Base-by-base conservation (phyloP, 2,113 vertebrate species). In the Pelecanoides urinatrix region DNA sequence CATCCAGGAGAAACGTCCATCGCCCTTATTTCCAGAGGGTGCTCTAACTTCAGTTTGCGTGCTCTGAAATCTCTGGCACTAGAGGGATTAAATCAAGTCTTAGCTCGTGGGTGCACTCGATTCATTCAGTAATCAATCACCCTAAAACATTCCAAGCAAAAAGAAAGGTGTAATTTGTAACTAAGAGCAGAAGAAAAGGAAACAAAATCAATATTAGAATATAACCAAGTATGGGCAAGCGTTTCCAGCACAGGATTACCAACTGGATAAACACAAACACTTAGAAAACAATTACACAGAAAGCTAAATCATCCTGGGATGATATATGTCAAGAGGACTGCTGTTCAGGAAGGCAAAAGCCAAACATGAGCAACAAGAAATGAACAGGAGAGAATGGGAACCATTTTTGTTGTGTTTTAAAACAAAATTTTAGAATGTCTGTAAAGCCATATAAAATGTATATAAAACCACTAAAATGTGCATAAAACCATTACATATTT, bases 121-220 rank as follows among this genome's bases (percentile, higher is more conserved):
- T 95, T 94, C 34, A 19, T 96, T 78, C 65, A 85, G 67, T n/a
- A 72, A 97, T 88, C 88, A 95, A 97, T 95, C 73, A 98, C 56
- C 55, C 79, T 76, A 93, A 96, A 96, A 85, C 66, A 90, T 76
- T 84, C 45, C 88, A 89, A 97, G 67, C 11, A 74, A 91, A 89
- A 73, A 88, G 23, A 76, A 92, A 9, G 10, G 23, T 86, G 20
- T 79, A 91, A 95, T 94, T 96, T 94, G 80, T 92, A 96, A 87
- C 66, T 95, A 92, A 81, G 77, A 49, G 21, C 75, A 96, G 55
- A 96, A 88, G 29, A 88, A 94, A 95, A 92, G 29, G 68, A 95
- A 94, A 89, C 71, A 79, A 93, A 97, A 95, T 97, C 63, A 80
- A 95, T 97, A 84, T 52, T 30, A 93, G 36, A 91, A 95, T 91